These are phyloP conservation scores for Mus musculus DNA, from an alignment of 2,113 vertebrate species.

Conservation along the genomic window GRCm39 chr11:56942501-56943000, in stretches of 20 bases:
- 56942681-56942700: neutral
- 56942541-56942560: neutral
- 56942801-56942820: slow-evolving; percentile 15
- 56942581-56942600: neutral
- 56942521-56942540: neutral
- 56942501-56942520: too few relatives aligned
- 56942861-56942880: slow-evolving; percentile 19
- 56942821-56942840: slow-evolving; percentile 26
- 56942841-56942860: slow-evolving; percentile 17
- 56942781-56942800: neutral
- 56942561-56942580: neutral
- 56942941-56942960: neutral
- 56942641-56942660: neutral
- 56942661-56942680: neutral
- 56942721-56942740: neutral
- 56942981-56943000: neutral
- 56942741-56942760: neutral
- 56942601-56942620: neutral
- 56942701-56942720: neutral
- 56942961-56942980: neutral
- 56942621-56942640: neutral
- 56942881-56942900: neutral
- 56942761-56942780: neutral
- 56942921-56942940: slow-evolving; percentile 43
- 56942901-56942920: slow-evolving; percentile 47